These are phyloP conservation scores for Tipula vernalis DNA, from an alignment of 2,888 invertebrate species.

Conservation along the genomic window DNA sequence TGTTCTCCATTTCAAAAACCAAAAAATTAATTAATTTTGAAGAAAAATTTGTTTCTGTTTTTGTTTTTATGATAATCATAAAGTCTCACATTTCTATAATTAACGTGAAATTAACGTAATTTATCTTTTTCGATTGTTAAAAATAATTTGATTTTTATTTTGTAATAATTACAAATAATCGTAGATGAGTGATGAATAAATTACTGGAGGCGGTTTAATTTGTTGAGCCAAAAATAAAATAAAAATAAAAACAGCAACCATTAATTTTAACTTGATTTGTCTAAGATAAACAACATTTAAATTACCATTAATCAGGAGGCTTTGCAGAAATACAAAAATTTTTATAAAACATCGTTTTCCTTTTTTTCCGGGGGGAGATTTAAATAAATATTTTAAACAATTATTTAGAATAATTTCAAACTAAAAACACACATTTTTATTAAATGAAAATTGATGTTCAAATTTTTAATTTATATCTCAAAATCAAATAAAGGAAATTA, in stretches of 20 bases:
- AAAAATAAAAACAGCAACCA: neutral
- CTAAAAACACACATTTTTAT: neutral
- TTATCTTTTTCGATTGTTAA: neutral
- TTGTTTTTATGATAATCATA: neutral
- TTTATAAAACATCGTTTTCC: neutral
- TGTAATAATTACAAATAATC: neutral
- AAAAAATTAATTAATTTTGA: neutral
- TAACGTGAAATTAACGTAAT: neutral
- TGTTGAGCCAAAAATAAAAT: neutral
- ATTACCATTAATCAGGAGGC: neutral
- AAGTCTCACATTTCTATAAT: neutral
- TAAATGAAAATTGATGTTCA: neutral
- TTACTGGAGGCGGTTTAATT: neutral
- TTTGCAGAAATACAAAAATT: neutral
- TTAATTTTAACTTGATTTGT: neutral
- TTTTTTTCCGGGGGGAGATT: neutral
- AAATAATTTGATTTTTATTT: neutral
- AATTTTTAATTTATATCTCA: neutral
- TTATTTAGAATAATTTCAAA: neutral
- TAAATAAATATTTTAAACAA: neutral
- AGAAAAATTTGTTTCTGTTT: neutral
- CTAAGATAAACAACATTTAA: neutral
- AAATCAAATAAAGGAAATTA: neutral
- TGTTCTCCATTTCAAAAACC: neutral
- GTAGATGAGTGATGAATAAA: neutral